Evolutionary conservation across 2,113 vertebrate species (phyloP), one percentile per base, ranked within the genome.

Genomic region (Scytalopus superciliaris): DNA sequence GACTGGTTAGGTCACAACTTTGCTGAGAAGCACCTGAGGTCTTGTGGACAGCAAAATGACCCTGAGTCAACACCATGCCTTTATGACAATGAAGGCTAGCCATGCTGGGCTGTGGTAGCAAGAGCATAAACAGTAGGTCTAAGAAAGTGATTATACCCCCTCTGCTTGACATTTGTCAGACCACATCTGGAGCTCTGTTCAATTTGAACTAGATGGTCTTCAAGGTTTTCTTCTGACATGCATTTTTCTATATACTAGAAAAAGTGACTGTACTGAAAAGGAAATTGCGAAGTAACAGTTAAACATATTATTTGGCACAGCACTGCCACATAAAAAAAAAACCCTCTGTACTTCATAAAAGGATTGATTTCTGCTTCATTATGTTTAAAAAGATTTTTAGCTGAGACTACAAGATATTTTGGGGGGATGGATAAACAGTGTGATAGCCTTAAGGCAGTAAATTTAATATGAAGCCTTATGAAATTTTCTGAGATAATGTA

Each of bases 321-420:
- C 15, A 55, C 7, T 0, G n/a, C n/a, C n/a, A n/a, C n/a, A n/a
- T n/a, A n/a, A n/a, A n/a, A n/a, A n/a, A n/a, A n/a, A n/a, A n/a
- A n/a, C n/a, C n/a, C 18, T 67, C 24, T 45, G 6, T 85, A 49
- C 5, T 56, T 74, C 42, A 55, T 62, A 77, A 69, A 56, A 13
- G 23, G 24, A 80, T 74, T 50, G 40, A 89, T 81, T 90, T 84
- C 68, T 80, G 22, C 87, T 91, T 91, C 77, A 84, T 86, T 83
- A 89, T 53, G 23, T 80, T 89, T 69, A 77, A 87, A 74, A 66
- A 74, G 76, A 42, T 69, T 84, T 95, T 91, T 76, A 83, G 10
- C 37, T 89, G 76, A 70, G 18, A 19, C 77, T 40, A 45, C 27
- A 19, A 53, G 55, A 64, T 66, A n/a, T 8, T 42, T 68, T 63